Percentiles rank a stretch among this genome's conserved stretches.
Conservation (phyloP, 2,888 invertebrate species). For the Sinodicranocentrus sp. region DNA sequence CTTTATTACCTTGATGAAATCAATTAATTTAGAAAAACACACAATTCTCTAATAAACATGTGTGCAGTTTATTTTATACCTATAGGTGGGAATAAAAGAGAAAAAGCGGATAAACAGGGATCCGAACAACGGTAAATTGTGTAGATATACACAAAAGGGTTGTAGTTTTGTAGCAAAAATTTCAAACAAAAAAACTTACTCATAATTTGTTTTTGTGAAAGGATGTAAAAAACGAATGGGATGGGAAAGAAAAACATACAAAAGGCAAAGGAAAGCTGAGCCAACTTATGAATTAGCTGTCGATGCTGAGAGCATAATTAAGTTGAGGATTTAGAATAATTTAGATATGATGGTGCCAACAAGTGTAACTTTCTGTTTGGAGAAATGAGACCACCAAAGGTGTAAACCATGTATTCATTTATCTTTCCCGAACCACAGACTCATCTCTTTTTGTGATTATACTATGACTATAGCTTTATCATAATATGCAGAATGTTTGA, state of each 20-base stretch:
- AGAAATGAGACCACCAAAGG: conserved; percentile 71
- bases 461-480: too few relatives aligned
- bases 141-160: background rate
- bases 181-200: conserved; percentile 37
- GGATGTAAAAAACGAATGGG: background rate
- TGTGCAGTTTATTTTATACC: background rate
- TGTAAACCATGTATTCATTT: conserved; percentile 44
- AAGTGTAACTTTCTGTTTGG: conserved; percentile 57
- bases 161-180: background rate
- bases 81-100: conserved; percentile 33
- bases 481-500: too few relatives aligned
- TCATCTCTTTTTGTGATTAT: background rate
- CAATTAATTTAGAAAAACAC: conserved; percentile 61
- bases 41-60: conserved; percentile 53
- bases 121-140: conserved; percentile 41
- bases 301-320: conserved; percentile 59
- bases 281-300: conserved; percentile 26
- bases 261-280: background rate
- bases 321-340: conserved; percentile 43
- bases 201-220: conserved; percentile 36
- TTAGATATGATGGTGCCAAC: conserved; percentile 65
- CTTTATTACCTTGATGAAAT: conserved; percentile 65
- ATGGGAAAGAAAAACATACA: too few relatives aligned
- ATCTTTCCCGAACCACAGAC: background rate
- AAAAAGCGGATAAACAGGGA: conserved; percentile 29